Conservation (phyloP, 2,888 invertebrate genomes). For the Bombyx huttoni region DNA sequence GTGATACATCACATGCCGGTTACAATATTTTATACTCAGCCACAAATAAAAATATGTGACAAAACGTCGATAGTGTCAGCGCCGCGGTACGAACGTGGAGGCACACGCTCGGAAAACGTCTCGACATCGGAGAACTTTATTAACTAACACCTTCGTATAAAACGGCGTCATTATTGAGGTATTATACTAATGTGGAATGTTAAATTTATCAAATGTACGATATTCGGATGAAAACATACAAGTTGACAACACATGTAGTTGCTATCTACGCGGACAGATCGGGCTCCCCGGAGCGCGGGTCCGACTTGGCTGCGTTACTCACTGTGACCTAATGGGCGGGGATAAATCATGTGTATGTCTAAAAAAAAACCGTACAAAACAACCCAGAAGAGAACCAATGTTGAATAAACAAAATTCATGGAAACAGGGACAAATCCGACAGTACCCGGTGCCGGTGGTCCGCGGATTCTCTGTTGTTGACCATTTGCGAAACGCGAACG, state of each 20-base stretch:
- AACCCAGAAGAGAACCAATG: slow-evolving; percentile 46
- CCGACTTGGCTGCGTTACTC: slow-evolving; percentile 54
- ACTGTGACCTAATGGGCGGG: slow-evolving; percentile 65
- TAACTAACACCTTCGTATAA: slow-evolving; percentile 49
- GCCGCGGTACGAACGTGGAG: slow-evolving; percentile 20
- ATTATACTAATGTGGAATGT: slow-evolving; percentile 59
- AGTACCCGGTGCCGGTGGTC: slow-evolving; percentile 51
- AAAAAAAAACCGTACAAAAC: slow-evolving; percentile 54
- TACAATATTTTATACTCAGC: slow-evolving; percentile 10
- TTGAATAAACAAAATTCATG: slow-evolving; percentile 69
- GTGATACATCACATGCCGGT: not conserved
- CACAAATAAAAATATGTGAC: slow-evolving; percentile 15
- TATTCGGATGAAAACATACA: slow-evolving; percentile 70
- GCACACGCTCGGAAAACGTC: slow-evolving; percentile 12
- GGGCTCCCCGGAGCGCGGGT: slow-evolving; percentile 55
- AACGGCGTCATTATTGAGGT: slow-evolving; percentile 53
- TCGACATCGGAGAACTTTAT: slow-evolving; percentile 34
- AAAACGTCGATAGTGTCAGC: slow-evolving; percentile 18
- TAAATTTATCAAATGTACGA: slow-evolving; percentile 59
- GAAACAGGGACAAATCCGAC: slow-evolving; percentile 65
- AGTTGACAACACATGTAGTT: slow-evolving; percentile 69
- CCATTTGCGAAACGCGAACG: slow-evolving; percentile 31
- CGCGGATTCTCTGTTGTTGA: slow-evolving; percentile 26
- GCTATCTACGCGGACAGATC: slow-evolving; percentile 62
- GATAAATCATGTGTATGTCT: slow-evolving; percentile 62